phyloP scores from a whole-genome alignment of 2,888 invertebrate genomes.

The Chirona hameri region DNA sequence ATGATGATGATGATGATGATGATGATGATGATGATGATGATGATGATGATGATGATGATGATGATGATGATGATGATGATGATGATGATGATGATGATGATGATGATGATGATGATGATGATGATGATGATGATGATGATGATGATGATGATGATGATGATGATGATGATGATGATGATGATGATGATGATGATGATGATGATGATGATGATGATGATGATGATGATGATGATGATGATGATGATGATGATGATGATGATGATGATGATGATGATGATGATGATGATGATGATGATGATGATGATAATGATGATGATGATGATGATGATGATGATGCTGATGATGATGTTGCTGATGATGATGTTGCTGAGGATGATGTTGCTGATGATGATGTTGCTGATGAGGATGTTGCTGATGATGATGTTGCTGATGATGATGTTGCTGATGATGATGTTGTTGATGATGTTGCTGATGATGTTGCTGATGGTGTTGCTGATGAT shows the following conservation, averaged over 20 bases:
- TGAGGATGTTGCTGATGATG: no score
- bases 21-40: conserved; percentile 26
- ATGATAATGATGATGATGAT: conserved; percentile 1
- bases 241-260: conserved; percentile 7
- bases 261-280: conserved; percentile 25
- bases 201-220: conserved; percentile 27
- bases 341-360: no score
- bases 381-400: no score
- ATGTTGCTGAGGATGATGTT: no score
- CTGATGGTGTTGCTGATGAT: no score
- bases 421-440: no score
- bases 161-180: conserved; percentile 22
- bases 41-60: conserved; percentile 1
- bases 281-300: conserved; percentile 22
- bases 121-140: conserved; percentile 22
- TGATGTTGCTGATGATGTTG: no score
- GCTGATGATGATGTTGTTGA: no score
- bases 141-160: conserved; percentile 22
- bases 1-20: conserved; percentile 10
- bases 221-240: neutral
- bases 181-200: conserved; percentile 23
- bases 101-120: conserved; percentile 13
- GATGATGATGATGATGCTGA: no score
- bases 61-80: conserved; percentile 11
- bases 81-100: conserved; percentile 27